phyloP scores from a whole-genome alignment of 1,140 invertebrate species.

The Pseudomyrmex concolor region DNA sequence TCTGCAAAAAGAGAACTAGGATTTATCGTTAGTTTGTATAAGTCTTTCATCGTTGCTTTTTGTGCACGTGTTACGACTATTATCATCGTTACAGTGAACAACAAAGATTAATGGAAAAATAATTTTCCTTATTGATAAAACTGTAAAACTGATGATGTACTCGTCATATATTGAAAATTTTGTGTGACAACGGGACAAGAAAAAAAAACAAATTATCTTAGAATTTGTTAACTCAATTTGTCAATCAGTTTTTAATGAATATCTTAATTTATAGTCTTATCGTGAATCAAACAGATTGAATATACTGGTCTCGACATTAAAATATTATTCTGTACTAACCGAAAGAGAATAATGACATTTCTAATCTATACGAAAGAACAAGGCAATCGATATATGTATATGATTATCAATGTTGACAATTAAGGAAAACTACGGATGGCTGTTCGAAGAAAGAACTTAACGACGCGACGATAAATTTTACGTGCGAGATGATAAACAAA shows the following conservation, averaged over 20 bases:
- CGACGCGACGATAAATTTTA: slow-evolving; percentile 53
- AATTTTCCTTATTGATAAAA: neutral
- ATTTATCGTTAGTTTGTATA: slow-evolving; percentile 9
- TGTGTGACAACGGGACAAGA: neutral
- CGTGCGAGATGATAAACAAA: slow-evolving; percentile 66
- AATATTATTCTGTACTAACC: neutral
- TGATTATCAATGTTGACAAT: slow-evolving; percentile 3
- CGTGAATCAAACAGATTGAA: slow-evolving; percentile 1
- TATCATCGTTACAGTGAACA: neutral
- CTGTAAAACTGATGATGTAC: too few relatives aligned
- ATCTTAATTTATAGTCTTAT: slow-evolving; percentile 10
- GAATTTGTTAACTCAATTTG: slow-evolving; percentile 7
- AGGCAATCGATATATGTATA: neutral
- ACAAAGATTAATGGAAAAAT: slow-evolving; percentile 12
- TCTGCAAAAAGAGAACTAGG: neutral
- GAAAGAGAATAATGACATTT: slow-evolving; percentile 22
- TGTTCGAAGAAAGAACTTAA: slow-evolving; percentile 40
- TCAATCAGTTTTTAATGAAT: slow-evolving; percentile 26
- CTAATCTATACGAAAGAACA: neutral
- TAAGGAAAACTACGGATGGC: slow-evolving; percentile 27
- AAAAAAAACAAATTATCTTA: slow-evolving; percentile 9
- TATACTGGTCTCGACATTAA: neutral
- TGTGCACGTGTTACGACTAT: neutral
- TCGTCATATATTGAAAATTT: neutral
- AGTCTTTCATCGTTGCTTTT: neutral